phyloP scores from a whole-genome alignment of 2,797 vertebrate genomes.

The Oophaga sylvatica region DNA sequence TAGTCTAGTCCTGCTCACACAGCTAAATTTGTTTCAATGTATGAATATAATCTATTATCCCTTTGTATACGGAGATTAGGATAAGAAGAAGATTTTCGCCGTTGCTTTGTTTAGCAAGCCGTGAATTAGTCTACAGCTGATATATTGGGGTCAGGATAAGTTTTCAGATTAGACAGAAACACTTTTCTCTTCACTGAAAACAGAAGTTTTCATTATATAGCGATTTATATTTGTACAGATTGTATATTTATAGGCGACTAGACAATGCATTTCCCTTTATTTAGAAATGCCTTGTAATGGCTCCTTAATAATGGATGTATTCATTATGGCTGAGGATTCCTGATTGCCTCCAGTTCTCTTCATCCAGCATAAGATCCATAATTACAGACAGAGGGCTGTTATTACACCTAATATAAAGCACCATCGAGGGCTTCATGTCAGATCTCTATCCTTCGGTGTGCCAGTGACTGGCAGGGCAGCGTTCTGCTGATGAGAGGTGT shows the following conservation, averaged over 20 bases:
- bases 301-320: background rate
- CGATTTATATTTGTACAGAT: background rate
- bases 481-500: background rate
- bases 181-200: background rate
- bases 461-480: slow-evolving; percentile 14
- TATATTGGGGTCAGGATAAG: too few relatives aligned
- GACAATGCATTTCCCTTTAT: background rate
- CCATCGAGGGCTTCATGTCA: background rate
- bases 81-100: too few relatives aligned
- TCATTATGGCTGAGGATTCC: background rate
- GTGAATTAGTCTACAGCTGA: too few relatives aligned
- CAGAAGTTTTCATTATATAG: background rate
- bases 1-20: too few relatives aligned
- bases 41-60: too few relatives aligned
- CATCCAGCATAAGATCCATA: background rate
- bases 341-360: background rate
- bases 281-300: background rate
- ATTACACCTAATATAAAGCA: background rate
- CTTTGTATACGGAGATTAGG: too few relatives aligned
- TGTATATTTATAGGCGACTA: background rate
- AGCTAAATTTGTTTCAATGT: too few relatives aligned
- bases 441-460: background rate
- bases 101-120: too few relatives aligned
- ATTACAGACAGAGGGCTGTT: background rate
- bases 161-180: too few relatives aligned